Base-by-base conservation (phyloP, 2,797 vertebrate genomes). In the Lycodopsis pacificus region DNA sequence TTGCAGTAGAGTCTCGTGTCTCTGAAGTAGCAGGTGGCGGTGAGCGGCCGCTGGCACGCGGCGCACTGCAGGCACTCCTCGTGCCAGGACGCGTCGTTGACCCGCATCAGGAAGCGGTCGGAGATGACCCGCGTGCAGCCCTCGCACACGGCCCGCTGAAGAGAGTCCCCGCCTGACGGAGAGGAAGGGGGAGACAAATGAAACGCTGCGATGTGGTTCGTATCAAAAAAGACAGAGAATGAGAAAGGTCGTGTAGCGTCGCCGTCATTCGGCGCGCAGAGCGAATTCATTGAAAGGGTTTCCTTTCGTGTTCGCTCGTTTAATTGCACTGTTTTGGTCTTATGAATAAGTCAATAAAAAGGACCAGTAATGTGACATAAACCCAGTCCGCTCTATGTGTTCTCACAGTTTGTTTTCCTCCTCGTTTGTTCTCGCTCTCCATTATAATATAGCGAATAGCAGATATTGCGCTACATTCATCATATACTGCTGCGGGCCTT, bases 91-190 rank as follows among this genome's bases (percentile, higher is more conserved):
- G 95, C 94, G 78, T 95, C 96, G 93, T 97, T 96, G 83, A 98
- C 97, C 83, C 97, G 93, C 97, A 98, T 93, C 92, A 98, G 95
- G 88, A 98, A 98, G 78, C 97, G 96, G 93, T 97, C 97, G 17
- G 96, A 96, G 94, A 98, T 98, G 92, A 95, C 95, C 84, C 95
- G 93, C 90, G 96, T 91, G 94, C 97, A 98, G 86, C 97, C 97
- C 81, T 95, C 95, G 30, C 87, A 91, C 73, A 87, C 81, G 46
- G 87, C 80, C 56, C 19, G 76, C 38, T 15, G 83, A 17, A 74
- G 57, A 36, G 56, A 65, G 46, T 34, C 76, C 0, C 14, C 62
- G 14, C 70, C 89, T 91, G 77, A n/a, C 3, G 42, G 42, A 19
- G 19, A n/a, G 19, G 27, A 15, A 22, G 19, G 4, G 25, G 17